These are phyloP conservation scores for Polypterus bichir DNA, from an alignment of 2,113 vertebrate genomes.

Conservation along the genomic window DNA sequence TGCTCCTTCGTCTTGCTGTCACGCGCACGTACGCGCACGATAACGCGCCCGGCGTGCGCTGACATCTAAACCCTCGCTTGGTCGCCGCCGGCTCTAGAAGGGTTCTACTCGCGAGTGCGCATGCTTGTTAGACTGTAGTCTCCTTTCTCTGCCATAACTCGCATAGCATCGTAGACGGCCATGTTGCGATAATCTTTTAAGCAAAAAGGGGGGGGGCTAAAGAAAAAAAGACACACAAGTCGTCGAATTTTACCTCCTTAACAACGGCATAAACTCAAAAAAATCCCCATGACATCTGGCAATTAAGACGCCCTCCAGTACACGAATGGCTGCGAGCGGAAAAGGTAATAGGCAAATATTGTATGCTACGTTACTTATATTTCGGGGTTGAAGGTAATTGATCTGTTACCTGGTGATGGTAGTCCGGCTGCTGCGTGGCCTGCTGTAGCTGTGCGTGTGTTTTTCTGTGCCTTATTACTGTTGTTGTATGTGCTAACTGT, in stretches of 20 bases:
- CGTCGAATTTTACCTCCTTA: background rate
- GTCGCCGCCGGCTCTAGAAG: too few species aligned
- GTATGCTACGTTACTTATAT: too few species aligned
- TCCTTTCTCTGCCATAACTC: conserved; percentile 9
- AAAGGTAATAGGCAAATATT: conserved; percentile 33
- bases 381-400: too few species aligned
- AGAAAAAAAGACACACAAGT: conserved; percentile 21
- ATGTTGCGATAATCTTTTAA: conserved; percentile 16
- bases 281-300: conserved; percentile 19
- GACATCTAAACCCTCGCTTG: too few species aligned
- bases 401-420: too few species aligned
- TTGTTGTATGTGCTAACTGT: too few species aligned
- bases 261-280: background rate
- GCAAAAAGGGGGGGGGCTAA: background rate
- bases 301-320: conserved; percentile 26
- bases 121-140: background rate
- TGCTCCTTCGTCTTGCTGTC: too few species aligned
- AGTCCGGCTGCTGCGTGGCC: too few species aligned
- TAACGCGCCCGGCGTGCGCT: too few species aligned
- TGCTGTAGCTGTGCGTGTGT: too few species aligned
- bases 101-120: conserved; percentile 1
- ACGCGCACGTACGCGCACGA: too few species aligned
- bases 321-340: conserved; percentile 40
- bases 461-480: too few species aligned
- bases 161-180: conserved; percentile 3